Base-by-base conservation (phyloP, 35 echinoderm and acorn worm genomes). In the Lytechinus variegatus region DNA sequence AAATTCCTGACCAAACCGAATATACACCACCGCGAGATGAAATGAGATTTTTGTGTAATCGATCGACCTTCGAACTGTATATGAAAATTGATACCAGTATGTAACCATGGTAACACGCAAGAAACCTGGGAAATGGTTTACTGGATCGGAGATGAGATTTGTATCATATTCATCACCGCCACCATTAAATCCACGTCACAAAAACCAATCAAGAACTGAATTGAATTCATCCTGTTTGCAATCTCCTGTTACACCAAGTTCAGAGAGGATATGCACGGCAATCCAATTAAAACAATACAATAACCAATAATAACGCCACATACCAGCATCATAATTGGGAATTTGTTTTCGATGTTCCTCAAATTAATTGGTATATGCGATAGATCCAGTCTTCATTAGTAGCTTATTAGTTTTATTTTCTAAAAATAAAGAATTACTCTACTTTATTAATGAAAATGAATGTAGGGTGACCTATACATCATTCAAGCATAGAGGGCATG, bases 271-370 rank as follows among this genome's bases (percentile, higher is more conserved):
- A 79, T 24, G 66, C 6, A 60, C 10, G 21, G 19, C 66, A 79
- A 79, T 79, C 19, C 16, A 79, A 79, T 79, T 79, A 79, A 79
- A 79, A 79, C 66, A 79, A 79, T 79, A 79, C 66, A 79, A 79
- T 79, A 79, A 79, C 66, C 19, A 79, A 24, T 24, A 79, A 24
- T 24, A 79, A n/a, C 66, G 19, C 66, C 21, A 79, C 66, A 79
- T 79, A 21, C 12, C 21, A 24, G 16, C 4, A 79, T 44, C 19
- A 79, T 79, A 79, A 79, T 79, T 16, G 66, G 4, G 14, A 24
- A 79, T 79, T 79, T 7, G 66, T 79, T 79, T 79, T 24, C 66
- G n/a, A 79, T 79, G 66, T 79, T 16, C 16, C 66, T 8, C 19
- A 24, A 79, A 24, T 79, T 79, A 79, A 79, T 79, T 79, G 66